phyloP scores from a whole-genome alignment of 2,888 invertebrate genomes.

The Amiota mariae region DNA sequence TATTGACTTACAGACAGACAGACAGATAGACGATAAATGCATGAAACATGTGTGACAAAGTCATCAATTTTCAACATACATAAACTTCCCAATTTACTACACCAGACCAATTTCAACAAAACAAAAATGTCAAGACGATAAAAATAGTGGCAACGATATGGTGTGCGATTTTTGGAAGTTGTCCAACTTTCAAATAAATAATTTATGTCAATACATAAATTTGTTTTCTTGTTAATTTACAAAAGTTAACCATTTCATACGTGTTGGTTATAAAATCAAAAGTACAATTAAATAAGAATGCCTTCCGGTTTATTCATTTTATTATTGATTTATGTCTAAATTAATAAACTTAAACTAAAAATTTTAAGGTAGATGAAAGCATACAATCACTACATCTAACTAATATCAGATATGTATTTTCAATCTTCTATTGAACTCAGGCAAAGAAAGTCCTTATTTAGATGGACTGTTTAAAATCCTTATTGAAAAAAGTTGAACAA shows the following conservation, averaged over 20 bases:
- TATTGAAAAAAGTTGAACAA: too few relatives aligned
- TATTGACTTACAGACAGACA: neutral
- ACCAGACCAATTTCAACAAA: neutral
- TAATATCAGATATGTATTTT: too few relatives aligned
- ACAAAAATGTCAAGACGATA: neutral
- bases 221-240: neutral
- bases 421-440: too few relatives aligned
- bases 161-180: neutral
- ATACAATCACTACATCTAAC: too few relatives aligned
- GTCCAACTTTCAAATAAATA: slow-evolving; percentile 1
- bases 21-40: neutral
- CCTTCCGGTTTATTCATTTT: neutral
- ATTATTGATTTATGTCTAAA: too few relatives aligned
- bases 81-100: neutral
- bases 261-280: too few relatives aligned
- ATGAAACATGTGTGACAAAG: neutral
- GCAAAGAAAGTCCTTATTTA: too few relatives aligned
- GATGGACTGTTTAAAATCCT: too few relatives aligned
- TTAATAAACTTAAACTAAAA: too few relatives aligned
- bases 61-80: neutral
- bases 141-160: neutral
- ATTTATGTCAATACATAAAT: slow-evolving; percentile 2
- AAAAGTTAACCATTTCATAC: neutral
- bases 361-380: too few relatives aligned
- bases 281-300: too few relatives aligned